A percentile compares a stretch with the other conserved stretches of the same genome.
Conservation (phyloP, 2,797 vertebrate species). For the Tenualosa ilisha region DNA sequence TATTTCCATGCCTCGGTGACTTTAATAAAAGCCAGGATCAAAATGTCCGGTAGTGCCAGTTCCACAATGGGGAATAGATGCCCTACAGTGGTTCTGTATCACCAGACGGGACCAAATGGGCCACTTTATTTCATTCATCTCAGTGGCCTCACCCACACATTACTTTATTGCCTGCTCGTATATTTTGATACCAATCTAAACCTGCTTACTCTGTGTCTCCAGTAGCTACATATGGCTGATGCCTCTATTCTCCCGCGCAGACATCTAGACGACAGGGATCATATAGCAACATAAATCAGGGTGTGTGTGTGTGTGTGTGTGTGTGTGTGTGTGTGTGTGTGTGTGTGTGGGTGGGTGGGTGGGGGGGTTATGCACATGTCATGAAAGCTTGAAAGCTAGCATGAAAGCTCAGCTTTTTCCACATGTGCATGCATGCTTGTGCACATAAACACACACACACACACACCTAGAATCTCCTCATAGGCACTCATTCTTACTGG, state of each 20-base stretch:
- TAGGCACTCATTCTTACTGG: neutral
- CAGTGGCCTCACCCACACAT: neutral
- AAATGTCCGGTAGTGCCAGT: neutral
- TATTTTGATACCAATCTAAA: slow-evolving; percentile 20
- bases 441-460: neutral
- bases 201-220: neutral
- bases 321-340: neutral
- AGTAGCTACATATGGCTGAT: neutral
- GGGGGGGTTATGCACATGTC: neutral
- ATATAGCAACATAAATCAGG: slow-evolving; percentile 27
- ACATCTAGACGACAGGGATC: neutral
- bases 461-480: neutral
- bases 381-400: slow-evolving; percentile 9
- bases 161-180: slow-evolving; percentile 8
- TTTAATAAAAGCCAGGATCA: slow-evolving; percentile 6
- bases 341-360: neutral
- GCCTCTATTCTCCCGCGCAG: neutral
- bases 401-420: neutral
- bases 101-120: neutral
- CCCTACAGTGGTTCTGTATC: neutral
- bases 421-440: neutral
- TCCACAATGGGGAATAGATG: neutral
- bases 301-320: neutral
- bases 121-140: neutral
- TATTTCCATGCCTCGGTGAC: slow-evolving; percentile 14